These are phyloP conservation scores for Yponomeuta evonymella DNA, from an alignment of 2,888 invertebrate species.

Conservation along the genomic window DNA sequence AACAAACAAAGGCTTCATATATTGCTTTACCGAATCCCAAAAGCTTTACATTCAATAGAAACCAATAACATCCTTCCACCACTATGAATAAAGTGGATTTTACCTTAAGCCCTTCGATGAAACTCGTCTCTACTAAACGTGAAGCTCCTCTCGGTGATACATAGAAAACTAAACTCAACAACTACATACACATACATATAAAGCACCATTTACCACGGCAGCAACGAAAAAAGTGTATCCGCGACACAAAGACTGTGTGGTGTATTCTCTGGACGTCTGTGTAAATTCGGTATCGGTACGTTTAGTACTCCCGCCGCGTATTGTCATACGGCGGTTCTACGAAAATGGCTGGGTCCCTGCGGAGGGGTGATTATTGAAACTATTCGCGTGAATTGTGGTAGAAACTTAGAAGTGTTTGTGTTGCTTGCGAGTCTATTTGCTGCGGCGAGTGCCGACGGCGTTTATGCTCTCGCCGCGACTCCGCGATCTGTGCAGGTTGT, in stretches of 20 bases:
- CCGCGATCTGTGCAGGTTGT: slow-evolving; percentile 84
- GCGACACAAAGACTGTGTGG: slow-evolving; percentile 1
- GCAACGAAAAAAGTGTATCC: slow-evolving; percentile 44
- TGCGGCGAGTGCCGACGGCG: slow-evolving; percentile 76
- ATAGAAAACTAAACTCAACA: slow-evolving; percentile 34
- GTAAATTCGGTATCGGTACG: slow-evolving; percentile 52
- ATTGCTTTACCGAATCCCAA: slow-evolving; percentile 39
- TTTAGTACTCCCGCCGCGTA: neutral
- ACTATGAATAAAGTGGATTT: neutral
- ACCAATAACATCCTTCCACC: neutral
- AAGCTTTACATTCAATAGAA: neutral
- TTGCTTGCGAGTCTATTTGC: slow-evolving; percentile 47
- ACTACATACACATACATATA: slow-evolving; percentile 45
- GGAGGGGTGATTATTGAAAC: slow-evolving; percentile 21
- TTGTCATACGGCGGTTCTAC: neutral
- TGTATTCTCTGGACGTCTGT: slow-evolving; percentile 42
- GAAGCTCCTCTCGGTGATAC: neutral
- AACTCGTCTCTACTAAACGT: neutral
- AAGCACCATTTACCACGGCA: slow-evolving; percentile 63
- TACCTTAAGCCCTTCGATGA: neutral
- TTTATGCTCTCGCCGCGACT: slow-evolving; percentile 90
- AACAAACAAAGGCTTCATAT: slow-evolving; percentile 35
- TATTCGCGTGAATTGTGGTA: slow-evolving; percentile 12
- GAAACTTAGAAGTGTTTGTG: slow-evolving; percentile 12
- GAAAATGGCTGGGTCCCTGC: slow-evolving; percentile 19